Percentiles rank a stretch among this genome's conserved stretches.
These are phyloP conservation scores for Clusia tigrina DNA, from an alignment of 2,888 invertebrate genomes.

Conservation along the genomic window DNA sequence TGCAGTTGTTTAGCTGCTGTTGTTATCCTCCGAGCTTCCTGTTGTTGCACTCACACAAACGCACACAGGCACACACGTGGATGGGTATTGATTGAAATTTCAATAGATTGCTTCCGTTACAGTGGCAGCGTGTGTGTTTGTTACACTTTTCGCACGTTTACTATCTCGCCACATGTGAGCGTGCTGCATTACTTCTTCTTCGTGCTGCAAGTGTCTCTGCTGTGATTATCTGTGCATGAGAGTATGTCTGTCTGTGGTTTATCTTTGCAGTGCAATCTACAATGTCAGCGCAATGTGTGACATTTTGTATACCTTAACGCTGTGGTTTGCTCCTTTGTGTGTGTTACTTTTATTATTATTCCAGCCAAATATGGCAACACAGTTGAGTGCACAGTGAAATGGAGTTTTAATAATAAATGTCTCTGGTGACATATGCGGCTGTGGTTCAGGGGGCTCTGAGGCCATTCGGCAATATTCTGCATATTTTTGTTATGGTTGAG, in stretches of 20 bases:
- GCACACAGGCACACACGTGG: not conserved
- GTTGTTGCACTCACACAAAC: conserved; percentile 3
- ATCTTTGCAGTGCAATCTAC: not conserved
- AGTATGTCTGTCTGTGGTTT: no score
- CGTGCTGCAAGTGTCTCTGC: not conserved
- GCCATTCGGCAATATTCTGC: no score
- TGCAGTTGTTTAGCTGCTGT: not conserved
- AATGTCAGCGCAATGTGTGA: not conserved
- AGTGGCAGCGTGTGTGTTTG: not conserved
- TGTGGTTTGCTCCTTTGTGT: not conserved
- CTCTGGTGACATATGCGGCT: not conserved
- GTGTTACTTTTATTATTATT: not conserved
- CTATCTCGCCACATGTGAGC: not conserved
- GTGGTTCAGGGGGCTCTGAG: no score
- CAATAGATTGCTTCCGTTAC: conserved; percentile 43
- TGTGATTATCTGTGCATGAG: no score
- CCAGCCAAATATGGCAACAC: conserved; percentile 1
- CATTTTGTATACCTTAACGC: not conserved
- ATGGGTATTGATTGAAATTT: conserved; percentile 40
- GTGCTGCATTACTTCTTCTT: not conserved
- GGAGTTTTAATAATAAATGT: conserved; percentile 16
- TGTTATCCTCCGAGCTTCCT: conserved; percentile 9
- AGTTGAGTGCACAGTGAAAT: conserved; percentile 16
- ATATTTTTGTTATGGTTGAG: not conserved
- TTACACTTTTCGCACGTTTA: conserved; percentile 3